These are phyloP conservation scores for Planococcus citri DNA, from an alignment of 1,140 invertebrate species.

Conservation along the genomic window DNA sequence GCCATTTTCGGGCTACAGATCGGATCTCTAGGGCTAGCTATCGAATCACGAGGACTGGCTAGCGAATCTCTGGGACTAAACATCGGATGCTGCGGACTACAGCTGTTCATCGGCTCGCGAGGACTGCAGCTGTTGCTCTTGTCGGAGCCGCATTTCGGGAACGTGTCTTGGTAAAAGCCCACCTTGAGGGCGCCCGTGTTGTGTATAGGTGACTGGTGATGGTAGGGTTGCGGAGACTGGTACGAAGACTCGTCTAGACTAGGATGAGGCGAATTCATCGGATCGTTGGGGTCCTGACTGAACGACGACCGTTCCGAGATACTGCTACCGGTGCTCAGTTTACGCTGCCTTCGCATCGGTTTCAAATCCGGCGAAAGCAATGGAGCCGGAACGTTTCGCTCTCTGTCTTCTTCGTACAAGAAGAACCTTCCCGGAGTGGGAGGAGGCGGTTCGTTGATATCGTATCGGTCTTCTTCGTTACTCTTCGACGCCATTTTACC, in stretches of 20 bases:
- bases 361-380: conserved; percentile 32
- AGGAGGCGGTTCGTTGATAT: conserved; percentile 23
- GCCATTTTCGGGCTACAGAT: conserved; percentile 16
- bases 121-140: conserved; percentile 43
- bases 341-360: conserved; percentile 39
- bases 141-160: conserved; percentile 54
- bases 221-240: conserved; percentile 47
- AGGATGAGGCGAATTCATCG: conserved; percentile 43
- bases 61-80: conserved; percentile 17
- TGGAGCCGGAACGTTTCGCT: conserved; percentile 31
- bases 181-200: conserved; percentile 56
- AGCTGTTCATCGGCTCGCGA: conserved; percentile 27
- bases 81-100: conserved; percentile 23
- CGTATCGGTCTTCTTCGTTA: conserved; percentile 24
- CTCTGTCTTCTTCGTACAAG: conserved; percentile 30
- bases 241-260: conserved; percentile 47
- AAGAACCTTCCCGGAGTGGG: conserved; percentile 25
- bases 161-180: conserved; percentile 65
- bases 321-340: conserved; percentile 56
- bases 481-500: background rate
- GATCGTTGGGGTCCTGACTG: conserved; percentile 52
- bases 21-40: conserved; percentile 27
- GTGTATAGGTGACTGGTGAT: conserved; percentile 45
- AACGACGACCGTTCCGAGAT: conserved; percentile 59
- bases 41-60: conserved; percentile 25